Evolutionary conservation across 2,888 invertebrate genomes (phyloP).

Genomic region (Stenotaenia linearis): DNA sequence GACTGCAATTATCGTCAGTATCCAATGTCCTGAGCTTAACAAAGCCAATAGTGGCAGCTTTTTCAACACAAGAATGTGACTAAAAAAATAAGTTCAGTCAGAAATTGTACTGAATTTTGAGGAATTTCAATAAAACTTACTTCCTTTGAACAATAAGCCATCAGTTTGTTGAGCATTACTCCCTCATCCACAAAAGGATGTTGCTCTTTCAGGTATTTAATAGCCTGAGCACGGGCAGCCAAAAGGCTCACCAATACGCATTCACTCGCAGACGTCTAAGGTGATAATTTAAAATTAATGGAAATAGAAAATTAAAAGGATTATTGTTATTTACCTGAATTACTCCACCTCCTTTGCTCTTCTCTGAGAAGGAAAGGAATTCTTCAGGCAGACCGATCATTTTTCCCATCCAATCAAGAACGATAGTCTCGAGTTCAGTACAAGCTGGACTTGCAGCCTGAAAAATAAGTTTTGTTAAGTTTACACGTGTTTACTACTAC

Average conservation of each 20-base stretch:
- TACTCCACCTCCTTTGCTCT: slow-evolving; percentile 87
- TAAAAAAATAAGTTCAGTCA: slow-evolving; percentile 64
- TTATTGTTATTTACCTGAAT: slow-evolving; percentile 65
- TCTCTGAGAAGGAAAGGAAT: slow-evolving; percentile 75
- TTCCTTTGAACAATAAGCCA: slow-evolving; percentile 61
- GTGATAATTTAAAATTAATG: background rate
- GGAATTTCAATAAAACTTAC: slow-evolving; percentile 38
- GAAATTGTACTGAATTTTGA: background rate
- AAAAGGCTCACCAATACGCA: slow-evolving; percentile 87
- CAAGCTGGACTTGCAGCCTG: slow-evolving; percentile 96
- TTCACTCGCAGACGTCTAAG: slow-evolving; percentile 89
- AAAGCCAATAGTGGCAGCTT: slow-evolving; percentile 89
- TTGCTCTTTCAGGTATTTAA: slow-evolving; percentile 74
- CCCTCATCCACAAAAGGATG: slow-evolving; percentile 86
- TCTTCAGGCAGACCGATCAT: slow-evolving; percentile 80
- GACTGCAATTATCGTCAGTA: slow-evolving; percentile 73
- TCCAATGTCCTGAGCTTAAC: slow-evolving; percentile 83
- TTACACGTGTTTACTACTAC: background rate
- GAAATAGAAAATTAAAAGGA: no score
- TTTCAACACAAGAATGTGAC: slow-evolving; percentile 87
- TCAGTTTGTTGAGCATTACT: slow-evolving; percentile 79
- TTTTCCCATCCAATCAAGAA: slow-evolving; percentile 78
- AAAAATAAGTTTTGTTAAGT: slow-evolving; percentile 43
- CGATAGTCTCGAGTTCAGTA: slow-evolving; percentile 91
- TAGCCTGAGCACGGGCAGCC: slow-evolving; percentile 82